Percentiles rank a stretch among this genome's conserved stretches.
These are phyloP conservation scores for Drosophila gunungcola DNA, from an alignment of 1,140 invertebrate species.

Conservation along the genomic window DNA sequence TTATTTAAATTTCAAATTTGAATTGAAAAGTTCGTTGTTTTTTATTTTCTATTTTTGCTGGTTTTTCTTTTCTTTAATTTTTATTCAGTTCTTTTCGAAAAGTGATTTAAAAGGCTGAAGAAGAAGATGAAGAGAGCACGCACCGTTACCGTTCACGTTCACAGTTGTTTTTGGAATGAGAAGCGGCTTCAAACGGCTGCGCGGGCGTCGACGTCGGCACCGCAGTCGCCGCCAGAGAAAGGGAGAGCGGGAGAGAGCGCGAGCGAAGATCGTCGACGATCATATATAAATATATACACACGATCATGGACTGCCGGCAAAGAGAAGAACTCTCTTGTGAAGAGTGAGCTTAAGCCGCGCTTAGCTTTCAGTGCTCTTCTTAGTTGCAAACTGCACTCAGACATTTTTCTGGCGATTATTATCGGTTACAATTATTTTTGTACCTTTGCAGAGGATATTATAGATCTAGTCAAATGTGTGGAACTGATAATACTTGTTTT, in stretches of 20 bases:
- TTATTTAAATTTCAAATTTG: conserved; percentile 15
- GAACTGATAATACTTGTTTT: no score
- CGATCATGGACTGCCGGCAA: conserved; percentile 14
- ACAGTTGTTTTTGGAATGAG: conserved; percentile 74
- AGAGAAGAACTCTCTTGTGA: conserved; percentile 26
- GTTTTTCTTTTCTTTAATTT: background rate
- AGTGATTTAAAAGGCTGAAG: background rate
- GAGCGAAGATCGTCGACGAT: background rate
- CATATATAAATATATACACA: background rate
- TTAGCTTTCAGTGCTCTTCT: conserved; percentile 8
- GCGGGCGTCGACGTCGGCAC: conserved; percentile 45
- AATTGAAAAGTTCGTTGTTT: conserved; percentile 8
- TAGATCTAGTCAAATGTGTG: no score
- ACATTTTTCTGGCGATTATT: background rate
- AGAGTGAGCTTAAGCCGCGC: background rate
- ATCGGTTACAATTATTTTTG: background rate
- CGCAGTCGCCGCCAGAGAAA: background rate
- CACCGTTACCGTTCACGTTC: conserved; percentile 79
- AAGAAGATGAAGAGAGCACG: conserved; percentile 30
- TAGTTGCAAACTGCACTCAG: conserved; percentile 1
- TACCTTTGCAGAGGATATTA: no score
- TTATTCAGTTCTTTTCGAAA: conserved; percentile 16
- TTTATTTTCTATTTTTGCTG: conserved; percentile 14
- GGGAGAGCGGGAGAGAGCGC: background rate
- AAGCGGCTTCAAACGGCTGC: conserved; percentile 39